Base-by-base conservation (phyloP, 2,113 vertebrate species). In the Manacus vitellinus region DNA sequence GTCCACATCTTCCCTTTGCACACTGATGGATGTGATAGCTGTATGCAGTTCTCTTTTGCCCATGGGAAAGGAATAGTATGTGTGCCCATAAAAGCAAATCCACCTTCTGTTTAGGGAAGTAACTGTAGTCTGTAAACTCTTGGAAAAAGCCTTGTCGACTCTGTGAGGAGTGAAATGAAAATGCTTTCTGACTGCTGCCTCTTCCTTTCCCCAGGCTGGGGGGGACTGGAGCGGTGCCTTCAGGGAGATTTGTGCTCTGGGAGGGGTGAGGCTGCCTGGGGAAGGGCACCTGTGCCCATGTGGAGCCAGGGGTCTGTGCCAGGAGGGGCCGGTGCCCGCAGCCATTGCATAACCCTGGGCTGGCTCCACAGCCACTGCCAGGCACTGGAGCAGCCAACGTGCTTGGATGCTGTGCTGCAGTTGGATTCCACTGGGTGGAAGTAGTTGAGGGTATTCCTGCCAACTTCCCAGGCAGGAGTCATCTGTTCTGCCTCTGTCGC, bases 401-500 rank as follows among this genome's bases (percentile, higher is more conserved):
- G 13, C 22, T 86, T 72, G 93, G 88, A 84, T 35, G 72, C 56
- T 76, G 74, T 70, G 35, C 80, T 95, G 85, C 78, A 78, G 55
- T 51, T 92, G 65, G 65, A 92, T 85, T 75, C 55, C 52, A 44
- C 41, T 87, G 37, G 4, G 54, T 51, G 67, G 72, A 27, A 88
- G 22, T 8, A 65, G 85, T 49, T 71, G 77, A 78, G 75, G 56
- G 12, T 75, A 37, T 47, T 85, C 37, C 77, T 95, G 86, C 91
- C 93, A 96, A 2, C 67, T 85, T 78, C 79, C 8, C 43, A 35
- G 73, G 51, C 51, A 41, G 88, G 66, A 94, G 88, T 55, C 82
- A 84, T 87, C 77, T 27, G 54, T 89, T 92, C 72, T 88, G 85
- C 89, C 66, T 86, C 78, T 89, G 70, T 80, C 56, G 23, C 79